Evolutionary conservation across 2,888 invertebrate genomes (phyloP), one percentile per base, ranked within the genome.

Genomic region (Agrochola lota): DNA sequence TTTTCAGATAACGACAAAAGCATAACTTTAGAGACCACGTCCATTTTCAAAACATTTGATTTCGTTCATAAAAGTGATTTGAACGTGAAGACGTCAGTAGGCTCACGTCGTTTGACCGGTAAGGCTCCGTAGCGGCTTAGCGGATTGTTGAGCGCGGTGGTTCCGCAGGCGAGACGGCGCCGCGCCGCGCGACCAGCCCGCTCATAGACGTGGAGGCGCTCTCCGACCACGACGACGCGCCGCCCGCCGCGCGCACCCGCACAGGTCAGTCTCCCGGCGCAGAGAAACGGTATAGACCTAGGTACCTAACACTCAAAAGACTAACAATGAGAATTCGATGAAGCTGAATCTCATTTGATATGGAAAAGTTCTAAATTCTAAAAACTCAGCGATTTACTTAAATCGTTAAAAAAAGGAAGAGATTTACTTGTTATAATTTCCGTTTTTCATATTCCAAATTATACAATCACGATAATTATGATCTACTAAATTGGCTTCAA

Each of bases 191-290:
- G 96, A 92, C 97, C 96, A 97, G 97, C 95, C 97, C 98, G 91
- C 97, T 97, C 95, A 97, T 97, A 92, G 97, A 97, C 95, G 97
- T 97, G 93, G 97, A 97, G 95, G 97, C 97, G 90, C 97, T 97
- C 88, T 97, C 97, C 87, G 97, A 97, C 92, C 91, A 97, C 97
- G 91, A 95, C 95, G 89, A 96, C 97, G 91, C 91, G 69, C 92
- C 97, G 97, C 91, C 97, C 97, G 91, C 95, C 95, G 89, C 49
- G 30, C 95, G 88, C 91, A 40, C 71, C 96, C 97, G 95, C 88
- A 90, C 74, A 97, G 97, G 97, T 97, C 97, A 97, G 97, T 97
- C 49, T 52, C 70, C 64, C 68, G 69, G 69, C 85, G 88, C 88
- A 83, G 81, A 82, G 84, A 94, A 95, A 95, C 94, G 95, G 96